Percentiles rank a stretch among this genome's conserved stretches.
phyloP scores from a whole-genome alignment of 2,888 invertebrate genomes.

The Sesia bembeciformis region DNA sequence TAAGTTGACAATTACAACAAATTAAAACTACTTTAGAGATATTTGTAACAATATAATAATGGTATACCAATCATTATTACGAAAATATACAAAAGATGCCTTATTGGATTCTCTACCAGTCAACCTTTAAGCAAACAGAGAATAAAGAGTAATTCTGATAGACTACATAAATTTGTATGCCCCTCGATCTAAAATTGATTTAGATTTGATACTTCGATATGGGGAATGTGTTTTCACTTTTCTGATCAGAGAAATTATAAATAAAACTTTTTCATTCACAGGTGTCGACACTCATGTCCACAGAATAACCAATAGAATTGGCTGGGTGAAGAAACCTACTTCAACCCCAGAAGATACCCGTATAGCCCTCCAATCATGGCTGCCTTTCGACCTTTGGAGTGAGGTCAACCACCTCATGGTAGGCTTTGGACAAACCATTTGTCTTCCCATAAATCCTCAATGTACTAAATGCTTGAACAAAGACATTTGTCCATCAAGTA shows the following conservation, averaged over 20 bases:
- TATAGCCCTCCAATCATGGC: slow-evolving; percentile 87
- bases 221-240: too few relatives aligned
- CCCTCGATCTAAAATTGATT: too few relatives aligned
- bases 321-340: slow-evolving; percentile 84
- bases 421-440: slow-evolving; percentile 97
- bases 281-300: slow-evolving; percentile 99
- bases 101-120: too few relatives aligned
- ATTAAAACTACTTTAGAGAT: background rate
- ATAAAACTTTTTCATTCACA: slow-evolving; percentile 28
- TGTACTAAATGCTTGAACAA: slow-evolving; percentile 89
- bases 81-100: too few relatives aligned
- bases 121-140: too few relatives aligned
- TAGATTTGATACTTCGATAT: too few relatives aligned
- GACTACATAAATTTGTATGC: too few relatives aligned
- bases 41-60: background rate
- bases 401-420: slow-evolving; percentile 94
- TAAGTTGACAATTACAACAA: background rate
- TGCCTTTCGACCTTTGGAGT: slow-evolving; percentile 89
- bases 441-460: slow-evolving; percentile 86
- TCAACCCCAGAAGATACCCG: slow-evolving; percentile 93
- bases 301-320: slow-evolving; percentile 91
- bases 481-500: slow-evolving; percentile 84
- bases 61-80: too few relatives aligned
- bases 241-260: too few relatives aligned
- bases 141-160: too few relatives aligned